Percentiles rank a stretch among this genome's conserved stretches.
phyloP scores from a whole-genome alignment of 2,888 invertebrate species.

The Vannuccia rotundouncinata region DNA sequence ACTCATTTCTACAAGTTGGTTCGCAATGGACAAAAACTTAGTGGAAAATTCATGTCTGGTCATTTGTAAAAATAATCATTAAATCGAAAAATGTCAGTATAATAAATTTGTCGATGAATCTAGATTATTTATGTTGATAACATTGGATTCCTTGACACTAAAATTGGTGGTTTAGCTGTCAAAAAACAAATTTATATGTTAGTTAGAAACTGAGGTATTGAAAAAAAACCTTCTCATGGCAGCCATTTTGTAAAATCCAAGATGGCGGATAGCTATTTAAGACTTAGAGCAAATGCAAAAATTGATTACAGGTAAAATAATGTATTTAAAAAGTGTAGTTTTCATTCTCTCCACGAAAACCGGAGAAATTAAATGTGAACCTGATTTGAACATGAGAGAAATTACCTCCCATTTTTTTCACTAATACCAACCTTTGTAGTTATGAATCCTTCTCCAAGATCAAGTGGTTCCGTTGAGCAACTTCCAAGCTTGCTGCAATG shows the following conservation, averaged over 20 bases:
- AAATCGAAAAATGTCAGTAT: neutral
- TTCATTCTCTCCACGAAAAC: neutral
- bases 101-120: neutral
- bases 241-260: neutral
- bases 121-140: constrained; percentile 8
- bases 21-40: neutral
- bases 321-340: neutral
- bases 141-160: neutral
- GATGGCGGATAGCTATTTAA: neutral
- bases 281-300: neutral
- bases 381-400: too few relatives aligned
- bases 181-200: neutral
- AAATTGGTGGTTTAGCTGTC: constrained; percentile 23
- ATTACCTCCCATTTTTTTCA: too few relatives aligned
- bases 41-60: neutral
- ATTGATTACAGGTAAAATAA: neutral
- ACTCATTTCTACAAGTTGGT: neutral
- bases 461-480: neutral
- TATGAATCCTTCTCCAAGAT: neutral
- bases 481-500: neutral
- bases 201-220: neutral
- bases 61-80: neutral
- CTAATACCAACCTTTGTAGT: neutral
- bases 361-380: neutral
- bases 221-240: neutral